A percentile compares a stretch with the other conserved stretches of the same genome.
Evolutionary conservation across 1,140 invertebrate genomes (phyloP).

Genomic region (Aphis gossypii): DNA sequence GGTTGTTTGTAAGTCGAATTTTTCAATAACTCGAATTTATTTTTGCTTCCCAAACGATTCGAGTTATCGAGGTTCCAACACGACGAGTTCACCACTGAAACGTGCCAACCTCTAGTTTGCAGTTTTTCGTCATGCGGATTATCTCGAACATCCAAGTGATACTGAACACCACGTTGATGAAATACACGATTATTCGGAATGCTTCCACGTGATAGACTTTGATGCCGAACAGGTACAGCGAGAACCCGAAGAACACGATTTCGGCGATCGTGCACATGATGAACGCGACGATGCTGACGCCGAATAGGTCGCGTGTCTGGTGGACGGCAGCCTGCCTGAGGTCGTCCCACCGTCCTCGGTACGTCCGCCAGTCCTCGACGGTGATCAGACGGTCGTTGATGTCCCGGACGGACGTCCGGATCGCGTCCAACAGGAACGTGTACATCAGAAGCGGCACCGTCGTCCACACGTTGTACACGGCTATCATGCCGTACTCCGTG

Average conservation of each 20-base stretch:
- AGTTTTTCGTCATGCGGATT: neutral
- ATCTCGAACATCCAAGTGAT: neutral
- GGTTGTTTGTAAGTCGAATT: no score
- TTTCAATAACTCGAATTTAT: no score
- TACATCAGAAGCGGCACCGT: neutral
- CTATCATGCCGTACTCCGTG: neutral
- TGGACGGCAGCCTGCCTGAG: neutral
- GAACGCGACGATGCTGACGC: neutral
- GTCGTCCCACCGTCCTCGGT: neutral
- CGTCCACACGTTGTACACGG: neutral
- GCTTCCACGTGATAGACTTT: neutral
- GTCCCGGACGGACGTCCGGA: neutral
- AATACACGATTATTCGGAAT: neutral
- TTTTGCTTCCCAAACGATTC: no score
- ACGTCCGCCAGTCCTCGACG: neutral
- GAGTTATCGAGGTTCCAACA: no score
- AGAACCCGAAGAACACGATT: neutral
- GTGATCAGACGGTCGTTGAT: neutral
- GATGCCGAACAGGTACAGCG: neutral
- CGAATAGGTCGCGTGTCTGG: neutral
- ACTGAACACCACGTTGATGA: neutral
- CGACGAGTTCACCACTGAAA: no score
- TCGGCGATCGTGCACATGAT: neutral
- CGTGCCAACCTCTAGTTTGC: neutral
- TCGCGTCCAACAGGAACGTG: neutral